A percentile compares a stretch with the other conserved stretches of the same genome.
These are phyloP conservation scores for Diplodus puntazzo DNA, from an alignment of 2,797 vertebrate genomes.

Conservation along the genomic window DNA sequence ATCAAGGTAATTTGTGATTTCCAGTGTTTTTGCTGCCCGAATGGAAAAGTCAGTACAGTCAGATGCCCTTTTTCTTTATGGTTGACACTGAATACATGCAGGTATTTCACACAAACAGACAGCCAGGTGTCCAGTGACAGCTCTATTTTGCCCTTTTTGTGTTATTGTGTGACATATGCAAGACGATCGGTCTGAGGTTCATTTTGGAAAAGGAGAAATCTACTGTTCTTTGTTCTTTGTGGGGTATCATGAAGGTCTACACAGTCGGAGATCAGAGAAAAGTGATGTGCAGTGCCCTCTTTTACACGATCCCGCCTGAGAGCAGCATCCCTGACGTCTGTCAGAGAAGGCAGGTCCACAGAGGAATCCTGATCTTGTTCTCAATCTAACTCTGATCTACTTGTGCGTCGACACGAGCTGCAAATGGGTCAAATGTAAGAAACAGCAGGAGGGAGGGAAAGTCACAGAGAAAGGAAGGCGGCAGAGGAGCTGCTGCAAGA, in stretches of 20 bases:
- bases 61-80: not conserved
- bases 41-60: not conserved
- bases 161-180: not conserved
- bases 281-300: constrained; percentile 18
- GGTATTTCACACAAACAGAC: not conserved
- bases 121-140: not conserved
- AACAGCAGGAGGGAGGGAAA: constrained; percentile 2
- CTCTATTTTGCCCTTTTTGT: not conserved
- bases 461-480: not conserved
- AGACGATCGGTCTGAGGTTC: not conserved
- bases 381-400: constrained; percentile 34
- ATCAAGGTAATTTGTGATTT: not conserved
- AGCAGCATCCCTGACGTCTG: constrained; percentile 3
- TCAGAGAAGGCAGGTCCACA: constrained; percentile 19
- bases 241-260: not conserved
- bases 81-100: not conserved
- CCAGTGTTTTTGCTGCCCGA: not conserved
- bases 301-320: constrained; percentile 15
- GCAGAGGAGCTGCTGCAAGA: not conserved
- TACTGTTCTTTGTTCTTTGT: not conserved
- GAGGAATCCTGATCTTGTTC: constrained; percentile 33
- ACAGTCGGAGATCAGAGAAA: constrained; percentile 10
- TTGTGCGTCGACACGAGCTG: constrained; percentile 1
- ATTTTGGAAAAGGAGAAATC: not conserved
- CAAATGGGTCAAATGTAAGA: constrained; percentile 39